phyloP scores from a whole-genome alignment of 2,888 invertebrate species.

The Yponomeuta malinellus region DNA sequence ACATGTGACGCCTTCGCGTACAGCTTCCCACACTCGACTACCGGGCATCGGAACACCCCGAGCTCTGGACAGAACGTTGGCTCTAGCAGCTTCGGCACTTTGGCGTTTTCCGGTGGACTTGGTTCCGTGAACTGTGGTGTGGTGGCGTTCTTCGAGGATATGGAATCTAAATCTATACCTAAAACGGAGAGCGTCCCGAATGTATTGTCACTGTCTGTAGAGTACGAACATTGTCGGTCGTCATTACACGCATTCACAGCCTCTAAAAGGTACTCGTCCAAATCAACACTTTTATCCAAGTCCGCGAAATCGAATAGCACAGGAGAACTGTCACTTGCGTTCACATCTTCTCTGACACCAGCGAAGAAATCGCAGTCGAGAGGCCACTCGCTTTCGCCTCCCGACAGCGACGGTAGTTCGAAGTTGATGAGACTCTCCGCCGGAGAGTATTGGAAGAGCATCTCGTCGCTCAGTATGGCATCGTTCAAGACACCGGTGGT shows the following conservation, averaged over 20 bases:
- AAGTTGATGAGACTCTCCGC: conserved; percentile 67
- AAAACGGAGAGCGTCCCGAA: conserved; percentile 34
- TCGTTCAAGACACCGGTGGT: conserved; percentile 49
- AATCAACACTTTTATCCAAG: conserved; percentile 53
- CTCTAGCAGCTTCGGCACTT: conserved; percentile 54
- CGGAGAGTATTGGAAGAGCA: conserved; percentile 61
- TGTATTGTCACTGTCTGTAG: conserved; percentile 33
- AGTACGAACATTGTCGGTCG: conserved; percentile 36
- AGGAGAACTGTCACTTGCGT: conserved; percentile 25
- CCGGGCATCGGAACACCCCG: conserved; percentile 81
- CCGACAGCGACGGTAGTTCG: conserved; percentile 49
- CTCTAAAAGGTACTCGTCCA: conserved; percentile 60
- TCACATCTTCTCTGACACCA: conserved; percentile 44
- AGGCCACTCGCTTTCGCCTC: conserved; percentile 47
- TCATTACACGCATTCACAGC: conserved; percentile 51
- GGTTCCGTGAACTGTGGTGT: conserved; percentile 1
- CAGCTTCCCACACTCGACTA: conserved; percentile 83
- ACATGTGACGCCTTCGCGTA: conserved; percentile 94
- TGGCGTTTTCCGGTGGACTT: conserved; percentile 30
- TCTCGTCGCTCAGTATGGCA: conserved; percentile 53
- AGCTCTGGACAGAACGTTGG: conserved; percentile 62
- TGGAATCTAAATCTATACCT: conserved; percentile 36
- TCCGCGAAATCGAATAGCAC: conserved; percentile 58
- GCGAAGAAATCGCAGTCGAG: conserved; percentile 52
- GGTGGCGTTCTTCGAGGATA: conserved; percentile 19